Base-by-base conservation (phyloP, 2,888 invertebrate genomes). In the Pteria penguin region DNA sequence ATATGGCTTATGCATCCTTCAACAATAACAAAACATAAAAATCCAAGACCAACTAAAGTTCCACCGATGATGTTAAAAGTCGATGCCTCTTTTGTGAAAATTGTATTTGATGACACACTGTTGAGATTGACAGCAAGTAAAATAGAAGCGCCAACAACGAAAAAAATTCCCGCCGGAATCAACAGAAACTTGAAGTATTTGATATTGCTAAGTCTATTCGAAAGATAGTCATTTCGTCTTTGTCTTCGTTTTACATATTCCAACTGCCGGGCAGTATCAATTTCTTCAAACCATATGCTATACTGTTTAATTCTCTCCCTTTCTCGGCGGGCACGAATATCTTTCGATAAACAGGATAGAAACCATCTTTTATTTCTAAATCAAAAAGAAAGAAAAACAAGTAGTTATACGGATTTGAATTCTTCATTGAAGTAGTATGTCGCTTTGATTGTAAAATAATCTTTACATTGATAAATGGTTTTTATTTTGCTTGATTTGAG, bases 231-330 rank as follows among this genome's bases (percentile, higher is more conserved):
- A 29, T 69, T 62, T 29, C 75, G 33, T n/a, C 65, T 65, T 24
- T 57, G 55, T 24, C 76, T 26, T 14, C 72, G 29, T 32, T 63
- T 65, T 18, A 61, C 58, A 54, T 65, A 75, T n/a, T 66, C 69
- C 27, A 69, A 62, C 24, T 75, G 68, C 54, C 58, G 27, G 8
- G 26, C 68, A 18, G 31, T 26, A 36, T 78, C 78, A 18, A 52
- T 52, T 54, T 78, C 78, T 61, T 75, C 69, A 57, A 69, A 78
- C 72, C 75, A 72, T 22, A 78, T 75, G 27, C 73, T 78, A 54
- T 68, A 78, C 24, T 78, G 78, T 31, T 71, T 71, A 4, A 78
- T 73, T 3, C 74, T 54, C 33, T 74, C 71, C 36, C 52, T 72
- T 57, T 67, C 62, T 14, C n/a, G n/a, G n/a, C n/a, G n/a, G n/a